These are phyloP conservation scores for Sebastes diaconus DNA, from an alignment of 2,797 vertebrate genomes.

Conservation along the genomic window DNA sequence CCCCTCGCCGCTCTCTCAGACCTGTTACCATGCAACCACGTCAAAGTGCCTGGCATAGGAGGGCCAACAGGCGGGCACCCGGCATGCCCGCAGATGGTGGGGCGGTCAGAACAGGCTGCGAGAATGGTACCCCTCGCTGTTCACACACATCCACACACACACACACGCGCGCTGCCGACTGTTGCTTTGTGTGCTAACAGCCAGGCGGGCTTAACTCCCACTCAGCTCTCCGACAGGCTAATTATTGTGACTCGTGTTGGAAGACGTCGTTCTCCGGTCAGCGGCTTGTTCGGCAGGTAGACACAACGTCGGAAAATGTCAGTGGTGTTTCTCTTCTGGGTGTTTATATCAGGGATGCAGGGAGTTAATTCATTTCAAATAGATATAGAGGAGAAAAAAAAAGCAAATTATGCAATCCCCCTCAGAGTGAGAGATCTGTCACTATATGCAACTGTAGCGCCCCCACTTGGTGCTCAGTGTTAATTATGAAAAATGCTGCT, in stretches of 20 bases:
- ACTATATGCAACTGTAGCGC: neutral
- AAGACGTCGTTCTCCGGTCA: conserved; percentile 13
- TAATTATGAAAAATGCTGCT: neutral
- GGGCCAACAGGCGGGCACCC: conserved; percentile 74
- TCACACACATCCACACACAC: conserved; percentile 27
- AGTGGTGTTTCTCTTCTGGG: neutral
- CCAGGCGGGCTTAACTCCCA: conserved; percentile 59
- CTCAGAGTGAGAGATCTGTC: neutral
- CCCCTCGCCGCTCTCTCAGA: conserved; percentile 63
- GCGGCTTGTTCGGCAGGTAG: conserved; percentile 14
- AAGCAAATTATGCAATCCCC: neutral
- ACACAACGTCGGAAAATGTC: neutral
- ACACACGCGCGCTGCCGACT: conserved; percentile 21
- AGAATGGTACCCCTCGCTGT: conserved; percentile 62
- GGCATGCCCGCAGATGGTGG: conserved; percentile 79
- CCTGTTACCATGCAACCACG: conserved; percentile 78
- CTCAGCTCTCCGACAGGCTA: conserved; percentile 55
- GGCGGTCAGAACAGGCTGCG: conserved; percentile 74
- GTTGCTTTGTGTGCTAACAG: conserved; percentile 66
- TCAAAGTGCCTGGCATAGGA: conserved; percentile 76
- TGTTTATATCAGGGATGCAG: neutral
- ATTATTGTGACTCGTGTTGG: conserved; percentile 56
- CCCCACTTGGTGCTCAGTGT: neutral
- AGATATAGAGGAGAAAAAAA: neutral
- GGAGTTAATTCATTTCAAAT: neutral